Conservation (phyloP, 64 coral and sea anemone species). For the Orbicella faveolata region DNA sequence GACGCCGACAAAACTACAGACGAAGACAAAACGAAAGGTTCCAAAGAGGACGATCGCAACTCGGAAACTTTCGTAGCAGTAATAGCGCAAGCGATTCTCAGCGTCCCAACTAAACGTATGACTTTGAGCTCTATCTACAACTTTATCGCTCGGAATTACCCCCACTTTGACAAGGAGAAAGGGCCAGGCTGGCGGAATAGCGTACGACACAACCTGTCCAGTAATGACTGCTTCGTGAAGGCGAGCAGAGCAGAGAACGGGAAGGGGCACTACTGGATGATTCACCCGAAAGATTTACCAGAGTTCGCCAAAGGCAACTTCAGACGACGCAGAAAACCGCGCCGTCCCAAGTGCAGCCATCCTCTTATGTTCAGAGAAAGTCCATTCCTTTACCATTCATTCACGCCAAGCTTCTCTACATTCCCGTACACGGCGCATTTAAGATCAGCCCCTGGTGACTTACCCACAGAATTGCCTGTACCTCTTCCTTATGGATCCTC, state of each 20-base stretch:
- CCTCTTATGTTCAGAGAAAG: slow-evolving; percentile 37
- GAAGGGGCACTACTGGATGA: slow-evolving; percentile 79
- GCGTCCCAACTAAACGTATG: slow-evolving; percentile 72
- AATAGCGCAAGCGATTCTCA: slow-evolving; percentile 57
- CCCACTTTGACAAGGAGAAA: slow-evolving; percentile 70
- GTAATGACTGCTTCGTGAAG: slow-evolving; percentile 75
- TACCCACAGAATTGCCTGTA: slow-evolving; percentile 15
- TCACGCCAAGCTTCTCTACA: slow-evolving; percentile 21
- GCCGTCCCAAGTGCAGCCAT: slow-evolving; percentile 51
- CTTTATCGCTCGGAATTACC: slow-evolving; percentile 54
- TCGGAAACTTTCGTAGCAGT: slow-evolving; percentile 71
- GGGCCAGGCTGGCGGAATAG: slow-evolving; percentile 71
- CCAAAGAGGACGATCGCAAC: slow-evolving; percentile 55
- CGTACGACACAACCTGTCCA: slow-evolving; percentile 70
- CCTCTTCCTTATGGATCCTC: slow-evolving; percentile 2
- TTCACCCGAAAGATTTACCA: slow-evolving; percentile 71
- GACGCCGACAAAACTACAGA: background rate
- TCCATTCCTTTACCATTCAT: slow-evolving; percentile 21
- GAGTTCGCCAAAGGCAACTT: slow-evolving; percentile 72
- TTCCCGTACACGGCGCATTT: slow-evolving; percentile 38
- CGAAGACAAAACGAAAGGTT: slow-evolving; percentile 37
- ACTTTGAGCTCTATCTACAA: slow-evolving; percentile 68
- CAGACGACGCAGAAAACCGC: slow-evolving; percentile 46
- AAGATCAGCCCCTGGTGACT: slow-evolving; percentile 9
- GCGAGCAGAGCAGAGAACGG: slow-evolving; percentile 72